phyloP scores from a whole-genome alignment of 1,140 invertebrate genomes.

The Solenopsis invicta region DNA sequence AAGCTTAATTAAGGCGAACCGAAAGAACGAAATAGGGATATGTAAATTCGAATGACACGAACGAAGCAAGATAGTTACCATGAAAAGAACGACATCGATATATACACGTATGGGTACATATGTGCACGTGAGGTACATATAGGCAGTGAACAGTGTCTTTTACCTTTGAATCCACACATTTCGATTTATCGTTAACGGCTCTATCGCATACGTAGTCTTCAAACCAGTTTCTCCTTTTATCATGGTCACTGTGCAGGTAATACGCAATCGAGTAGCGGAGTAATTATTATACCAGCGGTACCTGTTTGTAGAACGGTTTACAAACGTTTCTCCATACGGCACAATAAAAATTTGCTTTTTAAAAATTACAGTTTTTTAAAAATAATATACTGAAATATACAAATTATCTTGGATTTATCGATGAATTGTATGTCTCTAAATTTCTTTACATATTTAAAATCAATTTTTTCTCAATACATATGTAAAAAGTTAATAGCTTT shows the following conservation, averaged over 20 bases:
- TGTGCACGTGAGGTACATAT: constrained; percentile 19
- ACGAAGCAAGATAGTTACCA: constrained; percentile 28
- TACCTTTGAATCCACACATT: constrained; percentile 73
- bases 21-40: constrained; percentile 75
- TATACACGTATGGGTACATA: constrained; percentile 20
- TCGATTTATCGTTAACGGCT: constrained; percentile 84
- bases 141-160: constrained; percentile 48
- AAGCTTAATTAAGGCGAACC: constrained; percentile 83
- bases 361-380: neutral
- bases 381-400: neutral
- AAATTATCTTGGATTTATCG: neutral
- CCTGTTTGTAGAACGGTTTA: constrained; percentile 33
- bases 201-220: constrained; percentile 77
- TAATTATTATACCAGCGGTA: constrained; percentile 79
- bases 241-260: constrained; percentile 65
- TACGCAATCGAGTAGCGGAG: constrained; percentile 81
- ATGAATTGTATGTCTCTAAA: neutral
- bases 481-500: neutral
- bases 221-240: constrained; percentile 77
- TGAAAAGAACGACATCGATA: constrained; percentile 57
- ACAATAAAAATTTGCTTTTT: neutral
- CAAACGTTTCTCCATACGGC: neutral
- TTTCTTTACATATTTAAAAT: neutral
- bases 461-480: neutral
- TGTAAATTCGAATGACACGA: constrained; percentile 76